Conservation (phyloP, 2,888 invertebrate species). For the Drosophila putrida region DNA sequence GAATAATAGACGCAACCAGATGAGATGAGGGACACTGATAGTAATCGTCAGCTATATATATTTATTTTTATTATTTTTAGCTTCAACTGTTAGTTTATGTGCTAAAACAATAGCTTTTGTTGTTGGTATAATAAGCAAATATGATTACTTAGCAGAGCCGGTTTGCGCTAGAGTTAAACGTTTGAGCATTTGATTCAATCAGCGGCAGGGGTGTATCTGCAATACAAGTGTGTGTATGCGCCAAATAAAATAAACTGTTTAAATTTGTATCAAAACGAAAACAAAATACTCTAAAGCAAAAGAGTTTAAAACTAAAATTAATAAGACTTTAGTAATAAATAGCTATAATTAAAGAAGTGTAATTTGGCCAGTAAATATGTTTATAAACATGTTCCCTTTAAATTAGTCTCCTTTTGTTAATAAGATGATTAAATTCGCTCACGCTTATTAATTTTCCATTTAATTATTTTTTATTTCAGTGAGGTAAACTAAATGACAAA, state of each 20-base stretch:
- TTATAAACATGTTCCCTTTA: too few species aligned
- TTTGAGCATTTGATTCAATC: slow-evolving; percentile 62
- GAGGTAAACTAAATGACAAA: slow-evolving; percentile 30
- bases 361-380: too few species aligned
- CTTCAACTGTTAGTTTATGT: slow-evolving; percentile 14
- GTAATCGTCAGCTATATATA: slow-evolving; percentile 50
- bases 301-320: not conserved
- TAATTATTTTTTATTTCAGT: slow-evolving; percentile 10
- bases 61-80: slow-evolving; percentile 35
- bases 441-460: slow-evolving; percentile 1
- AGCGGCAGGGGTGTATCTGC: slow-evolving; percentile 56
- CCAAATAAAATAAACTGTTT: slow-evolving; percentile 10
- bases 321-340: too few species aligned
- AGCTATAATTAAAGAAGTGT: too few species aligned
- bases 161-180: slow-evolving; percentile 69
- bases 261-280: slow-evolving; percentile 23
- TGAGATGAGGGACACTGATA: slow-evolving; percentile 49
- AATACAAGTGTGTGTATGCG: slow-evolving; percentile 12
- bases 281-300: slow-evolving; percentile 24
- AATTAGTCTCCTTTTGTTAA: not conserved
- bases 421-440: not conserved
- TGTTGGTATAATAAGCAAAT: slow-evolving; percentile 24
- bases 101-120: slow-evolving; percentile 23
- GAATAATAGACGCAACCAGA: slow-evolving; percentile 20
- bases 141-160: slow-evolving; percentile 71